phyloP scores from a whole-genome alignment of 2,797 vertebrate genomes.

The Mormyrops attenuatus region DNA sequence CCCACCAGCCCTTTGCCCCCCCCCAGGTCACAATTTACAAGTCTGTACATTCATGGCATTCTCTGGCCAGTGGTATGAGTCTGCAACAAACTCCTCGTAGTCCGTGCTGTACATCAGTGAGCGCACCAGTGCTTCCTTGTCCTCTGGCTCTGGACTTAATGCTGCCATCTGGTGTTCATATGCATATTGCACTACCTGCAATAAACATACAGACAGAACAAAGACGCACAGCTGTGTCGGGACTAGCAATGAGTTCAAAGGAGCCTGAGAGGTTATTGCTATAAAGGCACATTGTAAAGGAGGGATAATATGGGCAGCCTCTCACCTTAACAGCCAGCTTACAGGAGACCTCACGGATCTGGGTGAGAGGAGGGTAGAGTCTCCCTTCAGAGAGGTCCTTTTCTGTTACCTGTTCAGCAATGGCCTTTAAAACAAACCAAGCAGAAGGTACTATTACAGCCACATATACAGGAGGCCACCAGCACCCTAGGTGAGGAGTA shows the following conservation, averaged over 20 bases:
- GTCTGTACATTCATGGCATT: constrained; percentile 75
- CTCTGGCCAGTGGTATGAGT: constrained; percentile 81
- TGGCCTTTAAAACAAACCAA: constrained; percentile 58
- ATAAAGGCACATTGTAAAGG: not conserved
- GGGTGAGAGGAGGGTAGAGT: constrained; percentile 83
- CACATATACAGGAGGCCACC: not conserved
- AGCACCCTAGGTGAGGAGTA: not conserved
- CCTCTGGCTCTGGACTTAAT: constrained; percentile 74
- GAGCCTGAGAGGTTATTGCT: not conserved
- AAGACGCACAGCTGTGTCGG: not conserved
- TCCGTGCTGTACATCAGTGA: constrained; percentile 76
- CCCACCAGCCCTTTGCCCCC: not conserved
- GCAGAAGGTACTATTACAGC: not conserved
- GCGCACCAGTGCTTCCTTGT: constrained; percentile 75
- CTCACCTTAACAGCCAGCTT: constrained; percentile 84
- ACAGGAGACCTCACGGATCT: constrained; percentile 77
- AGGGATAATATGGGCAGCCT: not conserved
- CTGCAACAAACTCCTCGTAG: constrained; percentile 76
- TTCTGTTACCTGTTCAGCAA: constrained; percentile 82
- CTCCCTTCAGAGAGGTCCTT: constrained; percentile 83
- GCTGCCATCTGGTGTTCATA: constrained; percentile 76
- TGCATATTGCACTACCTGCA: constrained; percentile 79
- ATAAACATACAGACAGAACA: constrained; percentile 17
- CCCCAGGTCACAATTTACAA: constrained; percentile 62
- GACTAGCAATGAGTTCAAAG: not conserved